Base-by-base conservation (phyloP, 2,888 invertebrate genomes). In the Hylaea fasciaria region DNA sequence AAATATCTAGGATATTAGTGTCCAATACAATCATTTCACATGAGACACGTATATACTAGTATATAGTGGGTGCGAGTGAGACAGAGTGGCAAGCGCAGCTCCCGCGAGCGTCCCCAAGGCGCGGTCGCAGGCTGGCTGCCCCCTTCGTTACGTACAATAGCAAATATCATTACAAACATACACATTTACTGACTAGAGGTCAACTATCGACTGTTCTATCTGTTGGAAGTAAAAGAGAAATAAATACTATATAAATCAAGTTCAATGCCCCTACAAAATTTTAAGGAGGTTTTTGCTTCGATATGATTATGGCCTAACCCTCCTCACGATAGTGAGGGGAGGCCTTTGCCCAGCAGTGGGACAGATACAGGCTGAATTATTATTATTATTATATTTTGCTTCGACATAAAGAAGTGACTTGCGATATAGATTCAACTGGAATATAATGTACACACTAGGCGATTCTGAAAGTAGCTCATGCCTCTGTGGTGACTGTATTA, bases 51-150 rank as follows among this genome's bases (percentile, higher is more conserved):
- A 77, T 69, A 77, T 65, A 68, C 46, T 69, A 51, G 73, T 70
- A 77, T 69, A 77, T 65, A 68, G 48, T 69, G 54, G 35, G 57
- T 46, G 62, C 49, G 66, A 73, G 72, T 71, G 71, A 76, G 72
- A 77, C 22, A 22, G 87, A 83, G 84, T 81, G 86, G 85, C 87
- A 83, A 85, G 87, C 86, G 83, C 87, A 84, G 87, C 87, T 76
- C 57, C 66, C 54, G 48, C 59, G 70, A 64, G 60, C 51, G 53
- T 49, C 50, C 62, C 62, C 54, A 62, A 58, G 61, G 57, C 62
- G 65, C 66, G 73, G 76, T 79, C 83, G 80, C 78, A 91, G 91
- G 89, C 91, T 91, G 91, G 90, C 91, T 89, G 90, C 89, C 48
- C 61, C 51, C 81, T 87, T 87, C 87, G 72, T 71, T 76, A 62